These are phyloP conservation scores for Venturia canescens DNA, from an alignment of 1,140 invertebrate species.

Conservation along the genomic window DNA sequence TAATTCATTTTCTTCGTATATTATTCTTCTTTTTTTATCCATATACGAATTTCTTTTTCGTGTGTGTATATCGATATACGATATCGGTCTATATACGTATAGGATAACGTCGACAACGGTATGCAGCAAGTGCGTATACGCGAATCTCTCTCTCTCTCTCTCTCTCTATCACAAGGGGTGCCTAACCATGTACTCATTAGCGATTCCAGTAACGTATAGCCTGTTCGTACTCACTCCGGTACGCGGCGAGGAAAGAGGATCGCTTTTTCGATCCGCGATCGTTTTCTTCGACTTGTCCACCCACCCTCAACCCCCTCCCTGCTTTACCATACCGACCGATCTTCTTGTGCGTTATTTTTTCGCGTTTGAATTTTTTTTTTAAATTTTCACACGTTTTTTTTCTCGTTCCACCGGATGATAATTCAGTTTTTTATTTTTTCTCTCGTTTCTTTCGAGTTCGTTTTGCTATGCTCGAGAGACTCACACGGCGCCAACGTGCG, in stretches of 20 bases:
- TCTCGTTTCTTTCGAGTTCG: constrained; percentile 45
- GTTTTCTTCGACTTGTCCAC: constrained; percentile 17
- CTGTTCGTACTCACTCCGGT: constrained; percentile 68
- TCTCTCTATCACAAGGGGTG: constrained; percentile 65
- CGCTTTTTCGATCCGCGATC: constrained; percentile 39
- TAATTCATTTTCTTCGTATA: not conserved
- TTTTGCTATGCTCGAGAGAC: constrained; percentile 48
- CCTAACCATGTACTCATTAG: constrained; percentile 79
- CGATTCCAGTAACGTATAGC: constrained; percentile 71
- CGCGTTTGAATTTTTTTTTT: not conserved
- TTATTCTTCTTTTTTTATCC: not conserved
- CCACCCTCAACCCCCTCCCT: not conserved
- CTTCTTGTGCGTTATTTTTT: not conserved
- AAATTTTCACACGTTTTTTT: constrained; percentile 12
- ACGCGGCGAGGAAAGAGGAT: constrained; percentile 23
- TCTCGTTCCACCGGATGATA: constrained; percentile 5
- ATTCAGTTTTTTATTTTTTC: constrained; percentile 21
- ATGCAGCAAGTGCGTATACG: constrained; percentile 55
- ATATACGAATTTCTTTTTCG: not conserved
- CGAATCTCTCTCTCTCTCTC: constrained; percentile 22
- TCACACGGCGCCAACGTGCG: constrained; percentile 43
- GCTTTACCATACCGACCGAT: not conserved
- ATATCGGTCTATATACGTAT: not conserved
- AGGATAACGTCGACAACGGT: constrained; percentile 21
- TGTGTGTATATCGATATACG: not conserved